Conservation (phyloP, 2,888 invertebrate genomes). For the Ennomos fuscantarius region DNA sequence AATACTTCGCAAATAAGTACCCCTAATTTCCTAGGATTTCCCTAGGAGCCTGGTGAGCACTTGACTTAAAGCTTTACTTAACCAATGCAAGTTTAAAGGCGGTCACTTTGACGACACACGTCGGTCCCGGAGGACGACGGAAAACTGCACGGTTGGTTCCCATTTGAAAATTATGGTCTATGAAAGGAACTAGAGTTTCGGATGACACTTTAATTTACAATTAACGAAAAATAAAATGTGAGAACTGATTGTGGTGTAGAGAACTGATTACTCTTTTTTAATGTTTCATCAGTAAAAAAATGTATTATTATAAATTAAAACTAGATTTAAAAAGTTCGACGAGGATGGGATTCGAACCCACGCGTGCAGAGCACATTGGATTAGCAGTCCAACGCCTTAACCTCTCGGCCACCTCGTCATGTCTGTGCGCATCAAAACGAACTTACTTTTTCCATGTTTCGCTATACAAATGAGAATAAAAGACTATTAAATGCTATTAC, state of each 20-base stretch:
- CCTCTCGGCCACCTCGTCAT: constrained; percentile 93
- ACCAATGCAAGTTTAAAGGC: constrained; percentile 75
- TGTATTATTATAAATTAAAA: background rate
- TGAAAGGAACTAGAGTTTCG: background rate
- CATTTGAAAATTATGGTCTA: constrained; percentile 44
- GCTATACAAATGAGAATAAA: background rate
- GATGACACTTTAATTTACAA: no score
- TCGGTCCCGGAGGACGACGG: constrained; percentile 64
- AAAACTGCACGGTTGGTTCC: constrained; percentile 57
- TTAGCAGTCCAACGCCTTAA: constrained; percentile 95
- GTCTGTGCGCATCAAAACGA: constrained; percentile 6
- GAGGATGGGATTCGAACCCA: constrained; percentile 94
- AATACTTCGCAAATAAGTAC: constrained; percentile 3
- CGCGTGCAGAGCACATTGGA: constrained; percentile 94
- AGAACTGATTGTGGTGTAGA: no score
- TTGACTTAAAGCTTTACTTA: constrained; percentile 11
- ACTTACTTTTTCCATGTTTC: background rate
- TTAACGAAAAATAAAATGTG: background rate
- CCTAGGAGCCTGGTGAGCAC: background rate
- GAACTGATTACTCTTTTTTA: no score
- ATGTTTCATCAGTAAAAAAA: no score
- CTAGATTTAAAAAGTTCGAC: constrained; percentile 69
- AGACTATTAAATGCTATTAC: no score
- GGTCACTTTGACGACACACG: constrained; percentile 78
- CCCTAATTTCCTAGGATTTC: background rate